Evolutionary conservation across 2,113 vertebrate species (phyloP).

Genomic region (Protobothrops mucrosquamatus): DNA sequence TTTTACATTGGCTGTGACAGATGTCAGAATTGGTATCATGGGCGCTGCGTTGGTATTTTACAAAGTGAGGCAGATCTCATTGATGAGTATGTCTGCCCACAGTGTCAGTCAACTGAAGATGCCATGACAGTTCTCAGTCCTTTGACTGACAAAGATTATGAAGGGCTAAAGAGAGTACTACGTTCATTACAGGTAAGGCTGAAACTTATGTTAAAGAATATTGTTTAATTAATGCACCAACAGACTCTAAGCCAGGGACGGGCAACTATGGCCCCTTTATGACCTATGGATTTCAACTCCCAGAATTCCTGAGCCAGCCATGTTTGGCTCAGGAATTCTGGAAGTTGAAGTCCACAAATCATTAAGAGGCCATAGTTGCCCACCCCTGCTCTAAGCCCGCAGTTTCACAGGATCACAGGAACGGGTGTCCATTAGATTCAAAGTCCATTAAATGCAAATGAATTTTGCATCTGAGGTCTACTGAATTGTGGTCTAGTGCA

Average conservation of each 20-base stretch:
- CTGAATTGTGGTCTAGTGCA: background rate
- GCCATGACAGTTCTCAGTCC: constrained; percentile 98
- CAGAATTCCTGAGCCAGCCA: background rate
- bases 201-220: background rate
- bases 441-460: background rate
- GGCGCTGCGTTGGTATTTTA: constrained; percentile 96
- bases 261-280: background rate
- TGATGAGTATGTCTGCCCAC: constrained; percentile 95
- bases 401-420: background rate
- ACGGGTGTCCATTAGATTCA: background rate
- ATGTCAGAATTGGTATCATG: constrained; percentile 99
- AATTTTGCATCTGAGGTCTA: background rate
- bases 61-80: constrained; percentile 98
- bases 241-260: background rate
- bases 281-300: background rate
- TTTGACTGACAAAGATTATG: constrained; percentile 94
- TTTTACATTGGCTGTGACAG: constrained; percentile 98
- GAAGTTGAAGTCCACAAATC: background rate
- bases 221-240: background rate
- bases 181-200: constrained; percentile 88
- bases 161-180: constrained; percentile 92
- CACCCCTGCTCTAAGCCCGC: background rate
- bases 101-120: constrained; percentile 97
- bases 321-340: no score
- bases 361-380: background rate